Percentiles rank a stretch among this genome's conserved stretches.
These are phyloP conservation scores for Polypterus bichir DNA, from an alignment of 2,113 vertebrate genomes.

Conservation along the genomic window DNA sequence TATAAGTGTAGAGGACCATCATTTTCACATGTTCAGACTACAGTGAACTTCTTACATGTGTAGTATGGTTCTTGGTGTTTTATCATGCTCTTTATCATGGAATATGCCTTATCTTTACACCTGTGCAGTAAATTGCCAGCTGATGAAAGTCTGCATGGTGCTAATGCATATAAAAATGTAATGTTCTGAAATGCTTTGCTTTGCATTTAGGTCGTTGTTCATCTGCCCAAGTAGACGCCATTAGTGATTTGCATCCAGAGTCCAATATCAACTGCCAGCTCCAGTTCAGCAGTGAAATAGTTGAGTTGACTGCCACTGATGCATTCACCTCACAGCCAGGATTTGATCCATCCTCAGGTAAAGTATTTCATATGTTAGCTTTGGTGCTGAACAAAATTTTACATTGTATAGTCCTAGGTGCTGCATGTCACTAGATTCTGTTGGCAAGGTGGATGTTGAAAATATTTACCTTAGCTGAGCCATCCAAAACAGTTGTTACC, in stretches of 20 bases:
- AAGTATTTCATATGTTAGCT: too few relatives aligned
- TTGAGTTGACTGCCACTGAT: slow-evolving; percentile 60
- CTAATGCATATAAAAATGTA: not conserved
- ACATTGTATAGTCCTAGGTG: not conserved
- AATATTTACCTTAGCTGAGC: too few relatives aligned
- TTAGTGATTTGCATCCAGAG: slow-evolving; percentile 61
- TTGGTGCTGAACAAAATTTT: not conserved
- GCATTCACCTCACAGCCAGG: slow-evolving; percentile 55
- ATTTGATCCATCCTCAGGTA: slow-evolving; percentile 69
- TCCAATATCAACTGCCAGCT: slow-evolving; percentile 63
- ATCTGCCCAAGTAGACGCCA: slow-evolving; percentile 51
- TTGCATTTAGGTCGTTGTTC: slow-evolving; percentile 62
- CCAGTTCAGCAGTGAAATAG: slow-evolving; percentile 51
- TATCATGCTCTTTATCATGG: not conserved
- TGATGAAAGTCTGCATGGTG: not conserved
- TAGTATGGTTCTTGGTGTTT: not conserved
- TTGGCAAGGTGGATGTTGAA: too few relatives aligned
- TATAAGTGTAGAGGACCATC: too few relatives aligned
- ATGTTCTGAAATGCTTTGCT: not conserved
- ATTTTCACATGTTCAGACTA: not conserved
- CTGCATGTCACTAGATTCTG: not conserved
- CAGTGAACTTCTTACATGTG: not conserved
- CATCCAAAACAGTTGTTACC: too few relatives aligned
- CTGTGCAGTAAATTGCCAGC: not conserved
- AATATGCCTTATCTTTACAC: not conserved